phyloP scores from a whole-genome alignment of 2,113 vertebrate species.

The Cyanocitta stelleri region DNA sequence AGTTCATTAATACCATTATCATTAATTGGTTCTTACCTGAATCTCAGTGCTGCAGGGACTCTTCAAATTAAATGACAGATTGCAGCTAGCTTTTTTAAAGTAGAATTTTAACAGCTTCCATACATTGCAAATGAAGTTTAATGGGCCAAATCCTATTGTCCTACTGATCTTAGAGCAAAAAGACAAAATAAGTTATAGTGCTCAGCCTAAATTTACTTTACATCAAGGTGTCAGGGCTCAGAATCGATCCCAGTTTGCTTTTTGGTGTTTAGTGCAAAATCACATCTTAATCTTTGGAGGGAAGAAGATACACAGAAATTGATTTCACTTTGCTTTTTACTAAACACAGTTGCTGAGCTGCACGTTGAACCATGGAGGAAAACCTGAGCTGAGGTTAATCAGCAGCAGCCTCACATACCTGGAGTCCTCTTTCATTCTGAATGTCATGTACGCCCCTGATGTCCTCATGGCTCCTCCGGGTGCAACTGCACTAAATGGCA shows the following conservation, averaged over 20 bases:
- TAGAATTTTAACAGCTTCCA: not conserved
- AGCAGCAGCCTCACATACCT: not conserved
- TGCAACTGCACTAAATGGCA: not conserved
- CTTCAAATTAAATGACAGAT: constrained; percentile 3
- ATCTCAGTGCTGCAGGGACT: not conserved
- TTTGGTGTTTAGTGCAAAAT: not conserved
- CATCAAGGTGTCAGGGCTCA: not conserved
- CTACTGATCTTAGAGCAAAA: not conserved
- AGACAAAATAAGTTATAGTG: not conserved
- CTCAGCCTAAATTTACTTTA: not conserved
- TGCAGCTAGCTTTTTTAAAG: not conserved
- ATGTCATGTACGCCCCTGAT: not conserved
- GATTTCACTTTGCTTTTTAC: not conserved
- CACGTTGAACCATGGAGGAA: accelerated
- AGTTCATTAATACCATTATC: constrained; percentile 45
- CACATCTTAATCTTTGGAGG: not conserved
- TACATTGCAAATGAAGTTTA: not conserved
- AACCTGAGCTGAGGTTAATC: not conserved
- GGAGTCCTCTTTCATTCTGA: no score
- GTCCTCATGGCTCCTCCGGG: not conserved
- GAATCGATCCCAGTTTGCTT: not conserved
- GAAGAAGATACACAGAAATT: not conserved
- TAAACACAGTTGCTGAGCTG: not conserved
- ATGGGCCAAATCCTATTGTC: not conserved
- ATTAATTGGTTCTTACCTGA: constrained; percentile 50